Evolutionary conservation across 2,888 invertebrate species (phyloP).

Genomic region (Iselma pallidipennis): DNA sequence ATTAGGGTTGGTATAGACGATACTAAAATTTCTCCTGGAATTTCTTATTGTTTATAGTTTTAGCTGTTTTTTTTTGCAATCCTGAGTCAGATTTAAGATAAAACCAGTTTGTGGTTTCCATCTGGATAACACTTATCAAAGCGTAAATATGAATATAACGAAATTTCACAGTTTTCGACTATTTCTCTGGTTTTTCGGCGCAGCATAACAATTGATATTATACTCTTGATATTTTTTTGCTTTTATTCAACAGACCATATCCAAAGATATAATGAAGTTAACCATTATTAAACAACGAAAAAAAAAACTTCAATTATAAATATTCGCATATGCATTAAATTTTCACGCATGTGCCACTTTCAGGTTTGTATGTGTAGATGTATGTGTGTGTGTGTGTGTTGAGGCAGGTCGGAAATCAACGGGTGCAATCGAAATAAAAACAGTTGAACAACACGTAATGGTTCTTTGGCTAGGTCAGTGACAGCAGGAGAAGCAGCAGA

Average conservation of each 20-base stretch:
- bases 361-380: slow-evolving; percentile 16
- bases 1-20: neutral
- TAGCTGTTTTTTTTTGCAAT: neutral
- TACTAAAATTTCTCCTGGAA: neutral
- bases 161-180: neutral
- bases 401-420: slow-evolving; percentile 51
- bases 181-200: neutral
- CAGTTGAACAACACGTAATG: slow-evolving; percentile 47
- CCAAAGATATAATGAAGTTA: slow-evolving; percentile 47
- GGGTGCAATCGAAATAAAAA: slow-evolving; percentile 47
- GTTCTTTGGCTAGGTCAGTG: slow-evolving; percentile 42
- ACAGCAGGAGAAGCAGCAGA: slow-evolving; percentile 22
- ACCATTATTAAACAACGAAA: slow-evolving; percentile 43
- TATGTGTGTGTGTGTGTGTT: slow-evolving; percentile 30
- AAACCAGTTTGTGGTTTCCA: neutral
- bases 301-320: slow-evolving; percentile 49
- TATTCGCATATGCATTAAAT: slow-evolving; percentile 48
- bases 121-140: neutral
- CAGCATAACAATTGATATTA: no score
- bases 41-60: neutral
- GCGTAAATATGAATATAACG: neutral
- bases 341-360: slow-evolving; percentile 53
- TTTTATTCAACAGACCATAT: slow-evolving; percentile 46
- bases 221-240: neutral
- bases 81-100: neutral